Percentiles rank a stretch among this genome's conserved stretches.
Evolutionary conservation across 2,797 vertebrate species (phyloP).

Genomic region (Leuciscus waleckii): DNA sequence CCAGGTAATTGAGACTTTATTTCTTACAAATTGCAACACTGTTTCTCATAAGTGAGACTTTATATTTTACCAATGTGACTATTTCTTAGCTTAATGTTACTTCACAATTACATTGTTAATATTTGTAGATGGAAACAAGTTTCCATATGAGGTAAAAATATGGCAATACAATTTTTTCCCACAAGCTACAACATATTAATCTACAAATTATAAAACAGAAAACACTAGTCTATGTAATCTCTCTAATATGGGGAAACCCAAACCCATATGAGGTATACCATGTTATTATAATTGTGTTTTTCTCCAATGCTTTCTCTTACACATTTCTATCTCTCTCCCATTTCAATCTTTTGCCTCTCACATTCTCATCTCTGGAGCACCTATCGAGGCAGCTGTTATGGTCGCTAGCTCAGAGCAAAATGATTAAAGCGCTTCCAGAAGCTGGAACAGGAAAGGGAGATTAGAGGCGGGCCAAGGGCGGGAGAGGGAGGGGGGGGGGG

Average conservation of each 20-base stretch:
- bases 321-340: neutral
- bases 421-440: slow-evolving; percentile 60
- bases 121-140: neutral
- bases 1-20: neutral
- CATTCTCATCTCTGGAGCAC: slow-evolving; percentile 51
- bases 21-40: neutral
- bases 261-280: neutral
- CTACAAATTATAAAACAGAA: neutral
- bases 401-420: slow-evolving; percentile 49
- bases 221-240: neutral
- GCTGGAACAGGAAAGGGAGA: slow-evolving; percentile 38
- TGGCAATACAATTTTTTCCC: neutral
- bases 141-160: neutral
- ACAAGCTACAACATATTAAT: neutral
- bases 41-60: neutral
- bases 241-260: neutral
- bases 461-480: too few species aligned
- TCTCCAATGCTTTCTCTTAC: neutral
- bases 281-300: neutral
- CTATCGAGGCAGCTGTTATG: slow-evolving; percentile 49
- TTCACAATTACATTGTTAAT: neutral
- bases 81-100: neutral
- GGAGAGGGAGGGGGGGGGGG: neutral
- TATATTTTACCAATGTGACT: neutral
- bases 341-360: slow-evolving; percentile 24